Evolutionary conservation across 1,140 invertebrate species (phyloP).

Genomic region (Lordiphosa stackelbergi): DNA sequence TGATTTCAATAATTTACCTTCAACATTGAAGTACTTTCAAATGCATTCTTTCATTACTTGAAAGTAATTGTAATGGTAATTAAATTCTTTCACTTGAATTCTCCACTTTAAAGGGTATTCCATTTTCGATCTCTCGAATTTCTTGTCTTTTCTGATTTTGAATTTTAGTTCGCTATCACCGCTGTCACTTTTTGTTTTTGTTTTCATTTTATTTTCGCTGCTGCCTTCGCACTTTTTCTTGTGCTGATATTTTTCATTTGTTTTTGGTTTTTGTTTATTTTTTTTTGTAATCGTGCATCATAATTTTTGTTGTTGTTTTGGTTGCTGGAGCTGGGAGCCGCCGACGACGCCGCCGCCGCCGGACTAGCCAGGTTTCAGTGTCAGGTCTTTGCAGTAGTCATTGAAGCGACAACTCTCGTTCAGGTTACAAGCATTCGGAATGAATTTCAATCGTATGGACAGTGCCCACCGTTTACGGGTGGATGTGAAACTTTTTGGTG

Average conservation of each 20-base stretch:
- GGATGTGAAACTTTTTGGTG: constrained; percentile 53
- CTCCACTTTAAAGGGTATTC: constrained; percentile 19
- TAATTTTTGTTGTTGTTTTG: constrained; percentile 21
- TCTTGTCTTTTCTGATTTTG: constrained; percentile 20
- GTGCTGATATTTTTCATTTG: constrained; percentile 6
- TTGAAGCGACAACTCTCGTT: constrained; percentile 40
- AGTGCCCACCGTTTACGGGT: constrained; percentile 50
- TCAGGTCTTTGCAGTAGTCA: constrained; percentile 37
- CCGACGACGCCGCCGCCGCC: neutral
- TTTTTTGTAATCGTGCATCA: constrained; percentile 9
- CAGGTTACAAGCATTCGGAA: constrained; percentile 31
- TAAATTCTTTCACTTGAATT: too few relatives aligned
- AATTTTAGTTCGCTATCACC: constrained; percentile 33
- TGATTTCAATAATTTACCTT: too few relatives aligned
- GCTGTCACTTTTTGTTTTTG: neutral
- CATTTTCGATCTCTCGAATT: neutral
- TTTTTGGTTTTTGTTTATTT: constrained; percentile 9
- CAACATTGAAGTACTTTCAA: too few relatives aligned
- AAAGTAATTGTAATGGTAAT: too few relatives aligned
- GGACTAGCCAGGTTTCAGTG: constrained; percentile 5
- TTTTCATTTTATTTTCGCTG: neutral
- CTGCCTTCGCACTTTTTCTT: constrained; percentile 22
- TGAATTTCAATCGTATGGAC: constrained; percentile 72
- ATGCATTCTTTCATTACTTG: too few relatives aligned
- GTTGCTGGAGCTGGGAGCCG: constrained; percentile 8